Base-by-base conservation (phyloP, 2,888 invertebrate species). In the Morpho deidamia region DNA sequence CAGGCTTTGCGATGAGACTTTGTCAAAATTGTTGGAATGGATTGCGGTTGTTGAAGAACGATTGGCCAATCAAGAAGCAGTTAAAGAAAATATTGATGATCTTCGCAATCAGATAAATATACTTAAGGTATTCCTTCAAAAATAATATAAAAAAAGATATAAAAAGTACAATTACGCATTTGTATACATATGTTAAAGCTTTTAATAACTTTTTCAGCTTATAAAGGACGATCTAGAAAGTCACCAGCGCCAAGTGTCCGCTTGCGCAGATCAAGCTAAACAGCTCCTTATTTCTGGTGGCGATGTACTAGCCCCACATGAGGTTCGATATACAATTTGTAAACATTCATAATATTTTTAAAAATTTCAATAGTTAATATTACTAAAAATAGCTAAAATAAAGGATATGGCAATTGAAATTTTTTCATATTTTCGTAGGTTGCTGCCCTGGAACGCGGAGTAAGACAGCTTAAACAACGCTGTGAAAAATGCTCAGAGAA, bases 291-390 rank as follows among this genome's bases (percentile, higher is more conserved):
- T 96, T 2, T 96, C 97, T 12, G 97, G 97, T 0, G 95, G 96
- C 35, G 97, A 98, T 68, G 95, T 97, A n/a, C 90, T 98, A 7
- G 97, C 97, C 5, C 95, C 96, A 61, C 97, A 97, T 66, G 97
- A 98, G 91, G 88, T 88, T 74, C 60, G 52, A 34, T 41, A 12
- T 39, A 3, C 8, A 8, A 12, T 40, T 23, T 5, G 4, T 3
- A 23, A 23, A 23, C 23, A 5, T 23, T 23, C 23, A 23, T 23
- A 5, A 23, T 23, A n/a, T n/a, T n/a, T n/a, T n/a, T 23, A 23
- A 5, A 23, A 23, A 23, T 23, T 23, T 23, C 23, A 23, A 23
- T 23, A 23, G 23, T 23, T 23, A 5, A 23, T 23, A 2, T 23
- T 23, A 23, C 5, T 23, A 5, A 23, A 23, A 23, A 23, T 23